These are phyloP conservation scores for Anthophora plumipes DNA, from an alignment of 2,888 invertebrate genomes.

Conservation along the genomic window DNA sequence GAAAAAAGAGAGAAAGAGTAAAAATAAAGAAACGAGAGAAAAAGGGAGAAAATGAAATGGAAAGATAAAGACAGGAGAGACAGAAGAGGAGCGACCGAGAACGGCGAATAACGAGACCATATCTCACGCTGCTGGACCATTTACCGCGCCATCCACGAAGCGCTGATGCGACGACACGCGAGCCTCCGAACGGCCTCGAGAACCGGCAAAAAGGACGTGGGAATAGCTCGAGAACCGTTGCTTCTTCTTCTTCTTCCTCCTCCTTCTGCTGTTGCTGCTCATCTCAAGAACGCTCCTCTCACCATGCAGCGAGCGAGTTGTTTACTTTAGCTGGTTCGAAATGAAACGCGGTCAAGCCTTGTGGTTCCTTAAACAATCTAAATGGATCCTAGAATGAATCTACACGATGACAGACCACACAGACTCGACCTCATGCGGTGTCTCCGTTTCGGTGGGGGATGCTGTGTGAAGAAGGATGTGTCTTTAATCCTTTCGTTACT, in stretches of 20 bases:
- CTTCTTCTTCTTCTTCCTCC: constrained; percentile 12
- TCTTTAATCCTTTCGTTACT: too few relatives aligned
- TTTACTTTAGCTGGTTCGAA: constrained; percentile 66
- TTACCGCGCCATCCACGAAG: constrained; percentile 37
- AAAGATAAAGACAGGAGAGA: not conserved
- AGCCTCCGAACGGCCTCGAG: constrained; percentile 40
- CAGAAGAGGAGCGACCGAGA: not conserved
- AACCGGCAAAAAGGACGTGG: constrained; percentile 62
- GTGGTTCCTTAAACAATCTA: constrained; percentile 71
- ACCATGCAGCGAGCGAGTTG: constrained; percentile 34
- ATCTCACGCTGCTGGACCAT: constrained; percentile 56
- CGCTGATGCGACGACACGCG: constrained; percentile 48
- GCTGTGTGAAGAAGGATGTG: constrained; percentile 31
- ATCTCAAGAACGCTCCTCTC: constrained; percentile 18
- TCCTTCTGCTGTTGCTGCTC: not conserved
- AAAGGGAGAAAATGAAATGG: too few relatives aligned
- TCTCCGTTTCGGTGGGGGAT: constrained; percentile 1
- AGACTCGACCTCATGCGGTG: constrained; percentile 67
- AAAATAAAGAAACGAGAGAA: not conserved
- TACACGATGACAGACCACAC: constrained; percentile 72
- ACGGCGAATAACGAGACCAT: constrained; percentile 51
- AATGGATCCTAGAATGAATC: constrained; percentile 68
- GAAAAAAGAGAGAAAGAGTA: not conserved
- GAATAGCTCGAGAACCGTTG: constrained; percentile 60
- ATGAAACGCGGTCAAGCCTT: constrained; percentile 48